Evolutionary conservation across 1,140 invertebrate species (phyloP), one percentile per base, ranked within the genome.

Genomic region (Sarcophaga bullata): DNA sequence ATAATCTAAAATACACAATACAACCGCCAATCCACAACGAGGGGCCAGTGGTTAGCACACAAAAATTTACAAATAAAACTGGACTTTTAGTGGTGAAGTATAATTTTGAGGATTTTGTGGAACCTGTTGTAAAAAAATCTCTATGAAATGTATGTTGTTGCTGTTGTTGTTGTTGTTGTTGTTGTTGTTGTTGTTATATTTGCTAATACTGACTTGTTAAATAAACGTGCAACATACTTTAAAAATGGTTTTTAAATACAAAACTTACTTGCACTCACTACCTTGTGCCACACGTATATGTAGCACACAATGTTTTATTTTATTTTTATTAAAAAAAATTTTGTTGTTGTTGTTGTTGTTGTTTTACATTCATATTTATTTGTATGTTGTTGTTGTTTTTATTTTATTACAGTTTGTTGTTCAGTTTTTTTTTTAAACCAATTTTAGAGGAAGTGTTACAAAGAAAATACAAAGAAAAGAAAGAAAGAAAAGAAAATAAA

Each of bases 361-460:
- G 15, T 15, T 68, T 68, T 17, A 68, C 19, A 58, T 9, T 15
- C 52, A 68, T 25, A n/a, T n/a, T n/a, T n/a, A n/a, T n/a, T n/a
- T n/a, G n/a, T n/a, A n/a, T n/a, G 17, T 68, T 68, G 19, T 68
- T 68, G 62, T 68, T 19, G 62, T 68, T 68, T 1, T 52, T 37
- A 37, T 2, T 37, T 37, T 52, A 13, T 52, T 52, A 10, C 13
- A 10, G 1, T 52, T 52, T 52, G 9, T 52, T 68, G 17, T 68
- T 8, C 9, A 9, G 17, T 68, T 68, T 68, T 68, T 58, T n/a
- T n/a, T n/a, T n/a, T n/a, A n/a, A 58, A 68, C 62, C 62, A 68
- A 68, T 68, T 68, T 68, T 68, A 68, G 62, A 68, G 62, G 62
- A 68, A 68, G 62, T 68, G 62, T 68, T 68, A 68, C 62, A 68